Base-by-base conservation (phyloP, 2,113 vertebrate genomes). In the Leiothrix lutea region DNA sequence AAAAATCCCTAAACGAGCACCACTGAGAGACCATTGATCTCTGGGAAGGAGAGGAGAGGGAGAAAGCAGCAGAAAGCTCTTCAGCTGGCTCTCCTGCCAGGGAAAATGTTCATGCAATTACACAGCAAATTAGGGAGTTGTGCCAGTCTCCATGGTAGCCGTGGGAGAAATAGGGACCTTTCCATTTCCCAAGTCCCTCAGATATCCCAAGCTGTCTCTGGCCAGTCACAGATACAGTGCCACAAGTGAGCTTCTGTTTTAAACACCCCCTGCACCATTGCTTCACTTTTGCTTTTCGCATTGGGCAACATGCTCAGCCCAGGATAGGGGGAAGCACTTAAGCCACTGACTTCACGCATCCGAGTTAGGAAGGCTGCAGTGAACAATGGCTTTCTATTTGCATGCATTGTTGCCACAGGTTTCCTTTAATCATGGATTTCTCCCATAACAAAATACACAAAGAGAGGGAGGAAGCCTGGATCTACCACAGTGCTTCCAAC, bases 371-470 rank as follows among this genome's bases (percentile, higher is more conserved):
- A 91, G 45, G 53, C 61, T 74, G 58, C 74, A 80, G 12, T 15
- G 47, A 61, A 19, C 72, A 42, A 96, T n/a, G 95, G 62, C 31
- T 79, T 78, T 91, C 57, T 47, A 24, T 74, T 92, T 86, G 47
- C 35, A 44, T 9, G 10, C 45, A 33, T 54, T 80, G 18, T 90
- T 96, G 71, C 83, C 75, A 75, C n/a, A 78, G 51, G 25, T 85
- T 96, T 95, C 50, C 26, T 96, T 90, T 94, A 92, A 95, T 35
- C 47, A 96, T 79, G 77, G 78, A 83, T 91, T 94, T 89, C 65
- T 95, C 66, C 65, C 81, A 7, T 61, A 95, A 73, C 60, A 81
- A 96, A 96, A 89, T 69, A 93, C 79, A 80, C 74, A 77, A 42
- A 74, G 36, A 77, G 40, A 62, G 36, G 3, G 40, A 90, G 29